phyloP scores from a whole-genome alignment of 2,797 vertebrate genomes.

The Pogonophryne albipinna region DNA sequence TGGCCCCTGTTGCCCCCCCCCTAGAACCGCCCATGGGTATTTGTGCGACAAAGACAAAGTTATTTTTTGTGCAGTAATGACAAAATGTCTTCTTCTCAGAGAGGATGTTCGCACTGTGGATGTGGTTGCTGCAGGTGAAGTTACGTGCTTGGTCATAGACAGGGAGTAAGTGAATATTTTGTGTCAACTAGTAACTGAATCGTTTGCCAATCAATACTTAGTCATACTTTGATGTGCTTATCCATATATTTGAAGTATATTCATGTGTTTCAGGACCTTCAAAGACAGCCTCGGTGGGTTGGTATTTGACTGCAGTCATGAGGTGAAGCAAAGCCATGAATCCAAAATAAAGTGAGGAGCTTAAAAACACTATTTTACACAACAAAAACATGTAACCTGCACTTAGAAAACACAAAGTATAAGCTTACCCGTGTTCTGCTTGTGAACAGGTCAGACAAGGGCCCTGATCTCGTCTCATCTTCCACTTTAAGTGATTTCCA shows the following conservation, averaged over 20 bases:
- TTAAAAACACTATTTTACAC: neutral
- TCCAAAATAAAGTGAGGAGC: conserved; percentile 67
- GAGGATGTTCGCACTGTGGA: conserved; percentile 73
- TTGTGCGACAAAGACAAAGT: no score
- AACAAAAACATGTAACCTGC: neutral
- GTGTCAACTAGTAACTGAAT: neutral
- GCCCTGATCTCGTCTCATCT: conserved; percentile 87
- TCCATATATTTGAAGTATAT: neutral
- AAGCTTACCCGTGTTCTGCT: conserved; percentile 18
- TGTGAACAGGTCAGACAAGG: conserved; percentile 88
- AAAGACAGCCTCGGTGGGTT: conserved; percentile 64
- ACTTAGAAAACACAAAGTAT: neutral
- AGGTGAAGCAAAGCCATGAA: conserved; percentile 56
- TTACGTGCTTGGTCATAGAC: conserved; percentile 81
- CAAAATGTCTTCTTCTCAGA: conserved; percentile 54
- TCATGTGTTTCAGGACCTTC: conserved; percentile 72
- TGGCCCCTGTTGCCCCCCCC: no score
- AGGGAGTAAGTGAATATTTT: conserved; percentile 78
- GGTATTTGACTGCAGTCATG: conserved; percentile 58
- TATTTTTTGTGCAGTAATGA: neutral
- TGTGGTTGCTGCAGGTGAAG: conserved; percentile 74
- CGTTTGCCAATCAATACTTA: neutral
- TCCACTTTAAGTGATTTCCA: conserved; percentile 93
- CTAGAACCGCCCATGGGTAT: no score
- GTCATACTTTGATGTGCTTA: neutral